A percentile compares a stretch with the other conserved stretches of the same genome.
Conservation (phyloP, 1,140 invertebrate species). For the Aleiodes sp. region DNA sequence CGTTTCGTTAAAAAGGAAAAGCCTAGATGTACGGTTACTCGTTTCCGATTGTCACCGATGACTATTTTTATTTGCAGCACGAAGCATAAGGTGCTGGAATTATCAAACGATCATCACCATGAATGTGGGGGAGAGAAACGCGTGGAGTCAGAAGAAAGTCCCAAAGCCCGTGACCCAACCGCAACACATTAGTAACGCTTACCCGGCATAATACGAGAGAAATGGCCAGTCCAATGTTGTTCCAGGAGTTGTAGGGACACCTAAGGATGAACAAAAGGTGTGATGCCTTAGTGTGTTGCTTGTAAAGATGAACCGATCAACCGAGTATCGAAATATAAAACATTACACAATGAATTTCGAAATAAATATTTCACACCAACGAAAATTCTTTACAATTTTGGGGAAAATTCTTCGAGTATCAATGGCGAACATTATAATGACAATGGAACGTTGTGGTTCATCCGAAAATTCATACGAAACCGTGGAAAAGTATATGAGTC, state of each 20-base stretch:
- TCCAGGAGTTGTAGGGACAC: slow-evolving; percentile 41
- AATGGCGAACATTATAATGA: too few species aligned
- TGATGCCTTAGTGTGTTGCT: not conserved
- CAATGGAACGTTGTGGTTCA: too few species aligned
- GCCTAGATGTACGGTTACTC: not conserved
- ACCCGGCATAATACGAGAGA: slow-evolving; percentile 54
- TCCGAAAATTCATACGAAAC: too few species aligned
- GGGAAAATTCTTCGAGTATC: too few species aligned
- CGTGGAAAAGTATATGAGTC: too few species aligned
- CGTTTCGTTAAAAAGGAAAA: not conserved
- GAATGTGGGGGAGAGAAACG: not conserved
- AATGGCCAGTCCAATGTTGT: slow-evolving; percentile 51
- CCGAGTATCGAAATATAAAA: slow-evolving; percentile 37
- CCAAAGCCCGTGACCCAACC: not conserved
- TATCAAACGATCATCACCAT: not conserved
- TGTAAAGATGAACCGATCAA: slow-evolving; percentile 36
- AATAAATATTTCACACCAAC: too few species aligned
- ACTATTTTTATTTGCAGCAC: not conserved
- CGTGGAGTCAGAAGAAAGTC: not conserved
- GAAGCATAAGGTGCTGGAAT: not conserved
- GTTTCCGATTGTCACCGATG: not conserved
- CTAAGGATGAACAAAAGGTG: not conserved
- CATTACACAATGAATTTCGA: slow-evolving; percentile 41
- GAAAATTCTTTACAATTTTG: not conserved
- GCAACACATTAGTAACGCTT: slow-evolving; percentile 52